A percentile compares a stretch with the other conserved stretches of the same genome.
These are phyloP conservation scores for Leptobrachium leishanense DNA, from an alignment of 2,113 vertebrate species.

Conservation along the genomic window DNA sequence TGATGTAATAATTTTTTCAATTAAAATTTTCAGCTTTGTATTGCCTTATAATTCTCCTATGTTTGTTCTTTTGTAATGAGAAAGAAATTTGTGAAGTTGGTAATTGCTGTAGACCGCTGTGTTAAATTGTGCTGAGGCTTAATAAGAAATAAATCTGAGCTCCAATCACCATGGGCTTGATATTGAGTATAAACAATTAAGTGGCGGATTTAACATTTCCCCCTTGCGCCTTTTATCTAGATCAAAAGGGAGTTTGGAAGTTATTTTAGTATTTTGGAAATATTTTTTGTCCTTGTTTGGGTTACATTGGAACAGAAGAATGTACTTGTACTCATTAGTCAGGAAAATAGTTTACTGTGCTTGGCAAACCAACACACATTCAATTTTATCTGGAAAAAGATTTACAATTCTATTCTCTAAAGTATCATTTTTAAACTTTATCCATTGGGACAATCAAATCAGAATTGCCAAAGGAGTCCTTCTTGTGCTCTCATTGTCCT, in stretches of 20 bases:
- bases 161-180: conserved; percentile 4
- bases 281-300: conserved; percentile 25
- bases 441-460: no score
- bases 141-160: conserved; percentile 12
- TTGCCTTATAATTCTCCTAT: no score
- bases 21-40: no score
- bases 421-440: background rate
- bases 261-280: conserved; percentile 33
- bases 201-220: conserved; percentile 27
- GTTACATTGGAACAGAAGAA: conserved; percentile 22
- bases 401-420: background rate
- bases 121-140: conserved; percentile 16
- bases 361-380: background rate
- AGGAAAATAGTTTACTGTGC: background rate
- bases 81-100: background rate
- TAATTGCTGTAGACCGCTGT: conserved; percentile 24
- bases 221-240: conserved; percentile 24
- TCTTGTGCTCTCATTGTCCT: no score
- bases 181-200: background rate
- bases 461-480: no score
- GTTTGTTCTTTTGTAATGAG: no score
- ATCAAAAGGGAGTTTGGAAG: conserved; percentile 19
- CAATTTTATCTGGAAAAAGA: background rate
- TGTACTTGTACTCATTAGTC: conserved; percentile 21
- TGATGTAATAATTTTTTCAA: no score